A percentile compares a stretch with the other conserved stretches of the same genome.
These are phyloP conservation scores for Zaprionus taronus DNA, from an alignment of 1,140 invertebrate species.

Conservation along the genomic window DNA sequence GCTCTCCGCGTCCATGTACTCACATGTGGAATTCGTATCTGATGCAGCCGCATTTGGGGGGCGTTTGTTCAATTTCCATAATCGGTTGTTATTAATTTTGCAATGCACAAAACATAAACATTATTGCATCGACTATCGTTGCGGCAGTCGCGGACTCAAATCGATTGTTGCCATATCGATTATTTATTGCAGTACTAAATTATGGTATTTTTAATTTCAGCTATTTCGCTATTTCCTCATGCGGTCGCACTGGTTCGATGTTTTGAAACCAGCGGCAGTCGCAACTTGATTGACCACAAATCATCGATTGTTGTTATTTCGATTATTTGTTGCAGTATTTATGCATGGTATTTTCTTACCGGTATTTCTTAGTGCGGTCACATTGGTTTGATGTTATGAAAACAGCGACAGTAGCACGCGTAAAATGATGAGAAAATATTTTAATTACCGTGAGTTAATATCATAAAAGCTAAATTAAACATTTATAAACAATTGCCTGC, in stretches of 20 bases:
- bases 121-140: constrained; percentile 32
- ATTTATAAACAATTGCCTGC: neutral
- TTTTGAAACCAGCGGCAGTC: constrained; percentile 45
- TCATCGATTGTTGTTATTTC: too few species aligned
- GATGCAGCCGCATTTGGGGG: constrained; percentile 54
- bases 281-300: neutral
- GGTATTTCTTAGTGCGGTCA: neutral
- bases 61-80: constrained; percentile 73
- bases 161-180: constrained; percentile 21
- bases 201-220: neutral
- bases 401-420: constrained; percentile 42
- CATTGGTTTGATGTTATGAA: constrained; percentile 37
- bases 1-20: constrained; percentile 72
- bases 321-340: too few species aligned
- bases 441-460: constrained; percentile 61
- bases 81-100: constrained; percentile 27
- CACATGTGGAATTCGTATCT: constrained; percentile 65
- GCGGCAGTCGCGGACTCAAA: constrained; percentile 6
- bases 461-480: neutral
- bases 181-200: neutral
- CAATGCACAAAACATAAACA: constrained; percentile 51
- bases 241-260: constrained; percentile 19
- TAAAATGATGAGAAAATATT: constrained; percentile 70
- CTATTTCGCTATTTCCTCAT: neutral
- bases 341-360: too few species aligned